Percentiles rank a stretch among this genome's conserved stretches.
Conservation (phyloP, 2,113 vertebrate species). For the Nanorana parkeri region DNA sequence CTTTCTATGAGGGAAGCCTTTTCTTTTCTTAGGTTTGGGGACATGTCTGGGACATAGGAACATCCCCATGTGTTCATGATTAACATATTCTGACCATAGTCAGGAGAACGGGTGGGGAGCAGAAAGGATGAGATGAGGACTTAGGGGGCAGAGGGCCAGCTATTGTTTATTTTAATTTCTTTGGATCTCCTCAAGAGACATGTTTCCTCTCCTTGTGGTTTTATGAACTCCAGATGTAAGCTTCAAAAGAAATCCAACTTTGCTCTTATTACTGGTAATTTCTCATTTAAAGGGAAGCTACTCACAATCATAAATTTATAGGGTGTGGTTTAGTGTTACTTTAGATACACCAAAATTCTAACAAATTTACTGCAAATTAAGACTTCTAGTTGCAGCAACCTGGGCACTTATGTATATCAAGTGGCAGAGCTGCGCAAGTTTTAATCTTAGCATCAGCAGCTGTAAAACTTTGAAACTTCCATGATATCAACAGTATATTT, state of each 20-base stretch:
- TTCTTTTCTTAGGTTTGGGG: slow-evolving; percentile 23
- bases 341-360: background rate
- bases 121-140: slow-evolving; percentile 37
- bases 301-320: slow-evolving; percentile 9
- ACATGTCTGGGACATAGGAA: slow-evolving; percentile 49
- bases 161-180: slow-evolving; percentile 58
- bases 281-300: slow-evolving; percentile 37
- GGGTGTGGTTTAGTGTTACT: background rate
- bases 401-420: no score
- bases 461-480: no score
- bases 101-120: slow-evolving; percentile 27
- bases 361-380: background rate
- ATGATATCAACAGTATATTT: no score
- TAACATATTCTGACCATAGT: slow-evolving; percentile 43
- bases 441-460: no score
- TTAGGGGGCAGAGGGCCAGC: slow-evolving; percentile 46
- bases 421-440: no score
- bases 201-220: slow-evolving; percentile 47
- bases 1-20: background rate
- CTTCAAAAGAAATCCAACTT: slow-evolving; percentile 48
- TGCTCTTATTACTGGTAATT: slow-evolving; percentile 42
- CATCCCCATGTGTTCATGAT: slow-evolving; percentile 52
- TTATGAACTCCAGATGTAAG: slow-evolving; percentile 50
- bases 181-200: slow-evolving; percentile 51
- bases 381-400: no score